phyloP scores from a whole-genome alignment of 2,888 invertebrate species.

The Hydroisotoma schaefferi region DNA sequence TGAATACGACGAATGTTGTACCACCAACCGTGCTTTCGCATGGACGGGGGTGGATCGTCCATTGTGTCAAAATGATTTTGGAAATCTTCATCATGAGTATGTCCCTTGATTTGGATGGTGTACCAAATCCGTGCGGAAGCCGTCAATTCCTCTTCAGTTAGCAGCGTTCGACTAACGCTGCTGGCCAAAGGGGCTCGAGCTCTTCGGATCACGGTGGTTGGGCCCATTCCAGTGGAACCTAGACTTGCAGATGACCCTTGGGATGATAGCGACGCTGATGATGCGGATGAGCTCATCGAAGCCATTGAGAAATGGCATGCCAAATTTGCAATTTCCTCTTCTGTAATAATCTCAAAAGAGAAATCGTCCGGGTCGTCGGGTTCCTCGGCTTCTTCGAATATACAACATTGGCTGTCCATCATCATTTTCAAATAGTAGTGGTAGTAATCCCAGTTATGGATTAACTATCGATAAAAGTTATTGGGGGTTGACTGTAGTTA shows the following conservation, averaged over 20 bases:
- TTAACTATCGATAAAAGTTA: too few species aligned
- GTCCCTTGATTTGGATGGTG: conserved; percentile 24
- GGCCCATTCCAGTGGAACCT: conserved; percentile 1
- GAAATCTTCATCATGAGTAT: conserved; percentile 14
- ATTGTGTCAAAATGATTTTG: conserved; percentile 16
- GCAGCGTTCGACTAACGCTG: not conserved
- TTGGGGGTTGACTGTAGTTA: too few species aligned
- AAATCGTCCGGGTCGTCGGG: conserved; percentile 20
- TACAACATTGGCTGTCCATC: too few species aligned
- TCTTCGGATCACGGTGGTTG: not conserved
- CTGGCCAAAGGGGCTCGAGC: not conserved
- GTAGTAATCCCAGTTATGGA: too few species aligned
- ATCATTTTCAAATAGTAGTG: too few species aligned
- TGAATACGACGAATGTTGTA: conserved; percentile 24
- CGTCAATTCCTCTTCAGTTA: conserved; percentile 3
- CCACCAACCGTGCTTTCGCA: conserved; percentile 23
- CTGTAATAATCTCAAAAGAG: conserved; percentile 24
- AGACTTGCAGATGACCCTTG: not conserved
- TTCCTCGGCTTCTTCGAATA: conserved; percentile 14
- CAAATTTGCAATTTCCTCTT: conserved; percentile 14
- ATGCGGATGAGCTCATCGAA: not conserved
- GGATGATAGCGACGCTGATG: conserved; percentile 21
- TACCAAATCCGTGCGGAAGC: conserved; percentile 15
- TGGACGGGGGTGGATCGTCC: not conserved
- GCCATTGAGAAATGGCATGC: not conserved